Conservation (phyloP, 1,140 invertebrate genomes). For the Ladona fulva region DNA sequence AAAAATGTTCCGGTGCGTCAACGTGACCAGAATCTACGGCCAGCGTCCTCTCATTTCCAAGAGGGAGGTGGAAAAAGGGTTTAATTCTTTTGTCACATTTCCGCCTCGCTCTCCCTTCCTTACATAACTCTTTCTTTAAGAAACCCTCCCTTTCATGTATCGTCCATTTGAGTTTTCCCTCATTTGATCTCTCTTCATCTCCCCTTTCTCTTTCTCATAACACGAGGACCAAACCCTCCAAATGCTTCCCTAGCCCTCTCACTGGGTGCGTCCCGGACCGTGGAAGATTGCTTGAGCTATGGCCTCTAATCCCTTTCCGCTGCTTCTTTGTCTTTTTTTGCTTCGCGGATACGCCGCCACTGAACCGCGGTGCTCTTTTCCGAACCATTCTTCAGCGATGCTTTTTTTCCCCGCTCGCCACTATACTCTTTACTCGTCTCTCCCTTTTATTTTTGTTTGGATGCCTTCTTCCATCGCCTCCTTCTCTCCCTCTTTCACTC, state of each 20-base stretch:
- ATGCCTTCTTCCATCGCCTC: no score
- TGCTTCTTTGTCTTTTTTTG: neutral
- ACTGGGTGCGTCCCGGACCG: neutral
- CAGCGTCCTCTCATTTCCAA: neutral
- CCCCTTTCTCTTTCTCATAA: neutral
- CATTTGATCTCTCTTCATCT: neutral
- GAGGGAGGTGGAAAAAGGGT: neutral
- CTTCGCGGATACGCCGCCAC: neutral
- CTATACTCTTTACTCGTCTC: no score
- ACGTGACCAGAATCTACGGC: neutral
- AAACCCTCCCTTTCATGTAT: neutral
- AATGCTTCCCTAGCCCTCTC: neutral
- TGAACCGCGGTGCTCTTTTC: neutral
- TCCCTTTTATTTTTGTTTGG: no score
- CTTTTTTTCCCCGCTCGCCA: no score
- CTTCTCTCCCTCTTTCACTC: no score
- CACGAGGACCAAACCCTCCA: neutral
- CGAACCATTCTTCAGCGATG: neutral
- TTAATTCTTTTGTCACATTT: neutral
- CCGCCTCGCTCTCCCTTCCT: neutral
- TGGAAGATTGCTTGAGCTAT: neutral
- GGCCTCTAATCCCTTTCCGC: slow-evolving; percentile 1
- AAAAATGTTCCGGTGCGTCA: neutral
- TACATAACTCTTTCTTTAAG: neutral
- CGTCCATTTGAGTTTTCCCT: neutral